Conservation (phyloP, 37 sponge, comb jelly and placozoan genomes). For the Crambe crambe region DNA sequence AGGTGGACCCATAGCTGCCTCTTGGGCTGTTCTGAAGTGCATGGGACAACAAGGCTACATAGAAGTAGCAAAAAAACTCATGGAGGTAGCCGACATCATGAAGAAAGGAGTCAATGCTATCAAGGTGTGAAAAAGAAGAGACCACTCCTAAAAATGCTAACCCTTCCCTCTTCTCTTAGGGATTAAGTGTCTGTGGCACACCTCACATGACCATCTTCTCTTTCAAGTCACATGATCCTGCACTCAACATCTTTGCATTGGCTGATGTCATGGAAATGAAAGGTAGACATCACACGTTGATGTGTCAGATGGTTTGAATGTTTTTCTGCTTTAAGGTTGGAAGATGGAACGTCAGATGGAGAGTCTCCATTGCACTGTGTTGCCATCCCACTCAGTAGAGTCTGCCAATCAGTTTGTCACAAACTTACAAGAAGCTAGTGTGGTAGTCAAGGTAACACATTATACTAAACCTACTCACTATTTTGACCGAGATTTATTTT, state of each 20-base stretch:
- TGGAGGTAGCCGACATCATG: constrained; percentile 60
- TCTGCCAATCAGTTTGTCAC: constrained; percentile 36
- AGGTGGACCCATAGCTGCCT: constrained; percentile 81
- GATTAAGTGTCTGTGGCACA: constrained; percentile 54
- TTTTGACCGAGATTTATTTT: not conserved
- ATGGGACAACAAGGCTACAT: constrained; percentile 86
- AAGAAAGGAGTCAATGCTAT: constrained; percentile 42
- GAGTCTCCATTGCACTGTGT: constrained; percentile 68
- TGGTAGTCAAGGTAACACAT: constrained; percentile 52
- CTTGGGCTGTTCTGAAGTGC: constrained; percentile 78
- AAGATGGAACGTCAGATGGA: constrained; percentile 71
- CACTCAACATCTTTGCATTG: constrained; percentile 65
- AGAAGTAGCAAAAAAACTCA: constrained; percentile 61
- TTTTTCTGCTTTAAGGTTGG: constrained; percentile 54
- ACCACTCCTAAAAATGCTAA: not conserved
- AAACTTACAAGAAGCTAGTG: constrained; percentile 49
- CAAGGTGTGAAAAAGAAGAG: not conserved
- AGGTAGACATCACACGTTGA: constrained; percentile 19
- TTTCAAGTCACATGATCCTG: constrained; percentile 43
- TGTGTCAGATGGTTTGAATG: not conserved
- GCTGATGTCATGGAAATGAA: constrained; percentile 81
- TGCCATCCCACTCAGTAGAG: constrained; percentile 74
- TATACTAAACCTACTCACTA: not conserved
- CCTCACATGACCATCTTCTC: constrained; percentile 78
- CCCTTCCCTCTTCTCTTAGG: constrained; percentile 22